Evolutionary conservation across 2,888 invertebrate genomes (phyloP).

Genomic region (Notodonta ziczac): DNA sequence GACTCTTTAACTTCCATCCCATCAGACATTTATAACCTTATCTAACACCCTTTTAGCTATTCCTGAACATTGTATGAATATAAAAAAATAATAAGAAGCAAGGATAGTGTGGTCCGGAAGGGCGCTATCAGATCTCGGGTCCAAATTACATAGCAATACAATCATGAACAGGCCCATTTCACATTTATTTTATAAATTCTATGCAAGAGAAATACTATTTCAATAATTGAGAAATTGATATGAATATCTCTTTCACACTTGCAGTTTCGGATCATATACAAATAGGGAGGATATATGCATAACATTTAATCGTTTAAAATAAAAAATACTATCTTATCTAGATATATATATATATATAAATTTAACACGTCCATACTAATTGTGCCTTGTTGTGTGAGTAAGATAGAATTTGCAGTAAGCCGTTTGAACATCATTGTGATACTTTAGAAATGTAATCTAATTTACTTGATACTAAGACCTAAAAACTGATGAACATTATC

Average conservation of each 20-base stretch:
- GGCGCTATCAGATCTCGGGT: conserved; percentile 27
- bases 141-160: conserved; percentile 39
- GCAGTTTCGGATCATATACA: neutral
- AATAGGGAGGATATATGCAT: neutral
- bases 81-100: conserved; percentile 18
- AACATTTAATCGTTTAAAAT: too few species aligned
- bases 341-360: too few species aligned
- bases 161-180: conserved; percentile 28
- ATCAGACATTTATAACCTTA: neutral
- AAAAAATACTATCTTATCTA: too few species aligned
- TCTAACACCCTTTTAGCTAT: neutral
- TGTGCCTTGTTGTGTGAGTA: too few species aligned
- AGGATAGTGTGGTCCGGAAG: conserved; percentile 26
- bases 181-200: conserved; percentile 34
- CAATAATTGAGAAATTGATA: conserved; percentile 12
- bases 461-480: too few species aligned
- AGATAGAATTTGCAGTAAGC: too few species aligned
- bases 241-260: neutral
- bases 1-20: neutral
- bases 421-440: too few species aligned
- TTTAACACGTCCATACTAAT: too few species aligned
- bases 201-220: conserved; percentile 31
- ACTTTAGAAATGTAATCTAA: too few species aligned
- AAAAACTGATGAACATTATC: too few species aligned
- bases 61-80: conserved; percentile 3